Evolutionary conservation across 2,888 invertebrate genomes (phyloP).

Genomic region (Acleris laterana): DNA sequence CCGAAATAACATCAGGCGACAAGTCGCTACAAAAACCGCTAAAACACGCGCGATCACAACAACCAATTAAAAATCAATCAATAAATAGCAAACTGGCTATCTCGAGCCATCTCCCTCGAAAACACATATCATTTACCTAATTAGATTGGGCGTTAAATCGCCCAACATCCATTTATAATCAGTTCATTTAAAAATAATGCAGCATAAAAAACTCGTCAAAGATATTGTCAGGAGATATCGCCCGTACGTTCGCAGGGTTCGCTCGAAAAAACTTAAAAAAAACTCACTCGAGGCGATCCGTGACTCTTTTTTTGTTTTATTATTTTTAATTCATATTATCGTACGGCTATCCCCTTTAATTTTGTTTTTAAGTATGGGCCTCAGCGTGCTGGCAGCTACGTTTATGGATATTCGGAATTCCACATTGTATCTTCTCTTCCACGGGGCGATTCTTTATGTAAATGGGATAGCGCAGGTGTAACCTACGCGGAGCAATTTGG

Average conservation of each 20-base stretch:
- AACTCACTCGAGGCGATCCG: conserved; percentile 82
- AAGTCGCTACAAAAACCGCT: conserved; percentile 18
- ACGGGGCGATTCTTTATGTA: conserved; percentile 75
- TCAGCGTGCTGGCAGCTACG: conserved; percentile 82
- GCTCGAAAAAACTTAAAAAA: conserved; percentile 75
- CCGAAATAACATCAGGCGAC: conserved; percentile 21
- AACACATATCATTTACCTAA: conserved; percentile 84
- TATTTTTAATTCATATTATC: conserved; percentile 85
- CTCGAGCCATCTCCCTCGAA: conserved; percentile 64
- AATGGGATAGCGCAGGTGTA: conserved; percentile 56
- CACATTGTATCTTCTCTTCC: conserved; percentile 73
- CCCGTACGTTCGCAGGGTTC: conserved; percentile 74
- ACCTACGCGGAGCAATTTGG: conserved; percentile 47
- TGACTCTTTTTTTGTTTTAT: conserved; percentile 84
- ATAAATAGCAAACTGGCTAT: conserved; percentile 62
- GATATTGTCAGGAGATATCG: conserved; percentile 83
- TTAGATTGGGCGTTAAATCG: conserved; percentile 85
- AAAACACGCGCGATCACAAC: conserved; percentile 38
- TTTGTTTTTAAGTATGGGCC: conserved; percentile 84
- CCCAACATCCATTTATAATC: conserved; percentile 84
- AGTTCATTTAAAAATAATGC: conserved; percentile 84
- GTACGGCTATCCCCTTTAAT: conserved; percentile 84
- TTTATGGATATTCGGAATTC: conserved; percentile 83
- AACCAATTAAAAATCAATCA: conserved; percentile 69
- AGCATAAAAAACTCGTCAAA: conserved; percentile 83